Evolutionary conservation across 2,113 vertebrate genomes (phyloP).

Genomic region (Loxodonta africana): DNA sequence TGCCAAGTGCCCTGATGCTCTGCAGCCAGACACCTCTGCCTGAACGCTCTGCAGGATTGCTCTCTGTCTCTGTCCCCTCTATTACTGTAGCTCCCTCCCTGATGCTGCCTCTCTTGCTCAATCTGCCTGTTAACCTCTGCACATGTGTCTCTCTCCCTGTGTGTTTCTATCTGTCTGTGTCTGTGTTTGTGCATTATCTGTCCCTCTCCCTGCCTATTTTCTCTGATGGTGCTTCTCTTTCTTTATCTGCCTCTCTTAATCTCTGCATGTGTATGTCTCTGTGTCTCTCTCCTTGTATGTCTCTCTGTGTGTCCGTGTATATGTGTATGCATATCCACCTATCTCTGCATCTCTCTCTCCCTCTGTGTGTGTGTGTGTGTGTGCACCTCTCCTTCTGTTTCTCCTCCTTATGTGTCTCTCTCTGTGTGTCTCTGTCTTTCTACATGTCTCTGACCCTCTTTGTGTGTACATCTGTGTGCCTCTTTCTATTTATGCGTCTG

Average conservation of each 20-base stretch:
- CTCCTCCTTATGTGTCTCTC: not conserved
- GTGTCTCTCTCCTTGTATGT: too few relatives aligned
- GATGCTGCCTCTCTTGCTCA: not conserved
- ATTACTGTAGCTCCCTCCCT: too few relatives aligned
- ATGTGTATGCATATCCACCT: not conserved
- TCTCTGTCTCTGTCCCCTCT: not conserved
- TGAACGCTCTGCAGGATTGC: not conserved
- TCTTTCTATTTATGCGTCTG: not conserved
- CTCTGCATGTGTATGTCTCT: too few relatives aligned
- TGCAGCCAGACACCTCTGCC: not conserved
- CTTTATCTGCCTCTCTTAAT: too few relatives aligned
- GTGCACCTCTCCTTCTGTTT: too few relatives aligned
- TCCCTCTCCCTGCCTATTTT: too few relatives aligned
- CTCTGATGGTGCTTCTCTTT: too few relatives aligned
- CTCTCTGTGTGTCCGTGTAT: too few relatives aligned
- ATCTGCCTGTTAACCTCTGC: not conserved
- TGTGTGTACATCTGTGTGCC: too few relatives aligned
- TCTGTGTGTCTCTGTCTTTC: too few relatives aligned
- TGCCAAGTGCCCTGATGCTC: not conserved
- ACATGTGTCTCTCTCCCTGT: not conserved
- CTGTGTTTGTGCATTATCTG: not conserved
- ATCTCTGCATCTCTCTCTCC: not conserved
- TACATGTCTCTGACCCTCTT: too few relatives aligned
- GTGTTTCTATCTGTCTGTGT: not conserved
- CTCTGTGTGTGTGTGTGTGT: not conserved